Percentiles rank a stretch among this genome's conserved stretches.
Conservation (phyloP, 1,140 invertebrate species). For the Eubasilissa regina region DNA sequence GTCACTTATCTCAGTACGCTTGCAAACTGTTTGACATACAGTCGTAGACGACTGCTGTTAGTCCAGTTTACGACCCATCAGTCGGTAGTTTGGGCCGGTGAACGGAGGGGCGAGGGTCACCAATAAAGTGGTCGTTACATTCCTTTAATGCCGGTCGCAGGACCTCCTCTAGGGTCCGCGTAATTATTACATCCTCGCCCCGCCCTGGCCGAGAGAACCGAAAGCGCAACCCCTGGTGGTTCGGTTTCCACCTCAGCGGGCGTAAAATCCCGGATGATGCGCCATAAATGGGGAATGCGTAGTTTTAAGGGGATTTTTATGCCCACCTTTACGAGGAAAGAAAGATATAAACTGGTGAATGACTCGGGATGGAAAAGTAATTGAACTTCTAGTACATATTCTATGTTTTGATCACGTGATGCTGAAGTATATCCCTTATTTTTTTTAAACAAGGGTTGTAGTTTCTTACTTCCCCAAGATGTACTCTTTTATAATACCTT, state of each 20-base stretch:
- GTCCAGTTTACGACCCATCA: slow-evolving; percentile 44
- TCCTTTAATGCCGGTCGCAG: slow-evolving; percentile 43
- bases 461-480: too few relatives aligned
- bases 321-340: slow-evolving; percentile 32
- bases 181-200: slow-evolving; percentile 26
- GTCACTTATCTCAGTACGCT: neutral
- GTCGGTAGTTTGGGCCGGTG: slow-evolving; percentile 11
- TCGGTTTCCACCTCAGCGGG: slow-evolving; percentile 12
- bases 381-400: slow-evolving; percentile 6
- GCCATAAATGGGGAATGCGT: slow-evolving; percentile 42
- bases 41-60: neutral
- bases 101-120: slow-evolving; percentile 4
- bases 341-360: slow-evolving; percentile 33
- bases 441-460: too few relatives aligned
- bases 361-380: slow-evolving; percentile 41
- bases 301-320: slow-evolving; percentile 46
- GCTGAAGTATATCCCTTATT: too few relatives aligned
- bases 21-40: neutral
- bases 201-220: neutral
- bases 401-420: too few relatives aligned
- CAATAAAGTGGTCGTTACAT: slow-evolving; percentile 49
- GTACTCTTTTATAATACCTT: too few relatives aligned
- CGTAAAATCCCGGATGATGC: slow-evolving; percentile 45
- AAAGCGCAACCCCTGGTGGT: slow-evolving; percentile 1
- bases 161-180: slow-evolving; percentile 11